Evolutionary conservation across 2,797 vertebrate genomes (phyloP), one percentile per base, ranked within the genome.

Genomic region (Fundulus diaphanus): DNA sequence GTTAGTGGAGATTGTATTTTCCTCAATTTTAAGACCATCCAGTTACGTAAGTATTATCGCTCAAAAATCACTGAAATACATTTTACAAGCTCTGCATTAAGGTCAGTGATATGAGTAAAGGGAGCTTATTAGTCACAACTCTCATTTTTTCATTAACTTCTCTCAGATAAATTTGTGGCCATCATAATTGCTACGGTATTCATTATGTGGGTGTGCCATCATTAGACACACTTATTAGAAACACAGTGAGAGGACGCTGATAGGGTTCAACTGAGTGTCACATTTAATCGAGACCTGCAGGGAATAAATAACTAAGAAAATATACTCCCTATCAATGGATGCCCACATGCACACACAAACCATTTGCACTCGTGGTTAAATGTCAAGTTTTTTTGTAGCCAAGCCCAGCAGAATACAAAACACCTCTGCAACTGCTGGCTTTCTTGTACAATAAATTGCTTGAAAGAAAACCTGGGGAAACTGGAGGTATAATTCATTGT

Each of bases 141-240:
- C 29, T 73, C 73, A 87, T 65, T 89, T 57, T 82, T 89, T 90
- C 74, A 90, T 89, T 86, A 77, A 87, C 73, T 69, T 87, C 66
- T 78, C 81, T 86, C 51, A 70, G 78, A 89, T 87, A 81, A 72
- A 90, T 83, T 86, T 63, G 73, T 79, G 78, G 77, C 76, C 68
- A 72, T 73, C 74, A 83, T 92, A 86, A 92, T 91, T 84, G 87
- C 72, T 74, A 54, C 68, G 74, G 31, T 67, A 65, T 82, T 89
- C 80, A 88, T 86, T 88, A 79, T 85, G 76, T 68, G 75, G 71
- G 71, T 59, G 78, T 84, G 46, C 82, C 89, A 71, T 80, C 72
- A 80, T 80, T 61, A 80, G 52, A 80, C 65, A 72, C 79, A 66
- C 65, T 73, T 85, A 67, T 66, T 74, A 74, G 85, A 87, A 84